Evolutionary conservation across 2,797 vertebrate genomes (phyloP), one percentile per base, ranked within the genome.

Genomic region (Sebastes vulpes): DNA sequence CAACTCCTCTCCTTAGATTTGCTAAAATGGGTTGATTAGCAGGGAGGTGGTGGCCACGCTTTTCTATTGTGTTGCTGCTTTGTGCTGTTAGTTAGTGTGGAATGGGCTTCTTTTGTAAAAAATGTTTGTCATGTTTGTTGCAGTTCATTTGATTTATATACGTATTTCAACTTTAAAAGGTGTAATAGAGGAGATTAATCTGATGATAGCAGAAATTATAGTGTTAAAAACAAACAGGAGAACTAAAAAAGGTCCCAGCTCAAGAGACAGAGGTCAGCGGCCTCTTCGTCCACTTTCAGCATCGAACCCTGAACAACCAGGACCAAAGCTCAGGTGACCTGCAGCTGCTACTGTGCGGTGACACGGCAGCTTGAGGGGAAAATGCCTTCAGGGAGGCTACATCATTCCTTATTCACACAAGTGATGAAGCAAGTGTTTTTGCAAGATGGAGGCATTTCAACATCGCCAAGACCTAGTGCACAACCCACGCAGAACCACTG

Each of bases 1-100:
- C 90, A 88, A 79, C 68, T 83, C 67, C 53, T 77, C 77, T 84
- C 70, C 21, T 61, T 72, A 81, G 81, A 74, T 86, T 81, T 86
- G 77, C 69, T 82, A 63, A 92, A 92, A 90, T 59, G 68, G 74
- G 75, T 59, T 65, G 70, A 92, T 91, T 89, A 88, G 83, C 57
- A 25, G 60, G 58, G 56, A 75, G 85, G 72, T 1, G 53, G 16
- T 7, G 59, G 64, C n/a, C 11, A 9, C 12, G 69, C 48, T 61
- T 61, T 61, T 69, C 11, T 76, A 0, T 46, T 48, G 57, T 75
- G 52, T 48, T 70, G 21, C 29, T 68, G 59, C 65, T 90, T 70
- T 52, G 60, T 63, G 70, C 56, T 72, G 60, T 72, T 35, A 12
- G 42, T 31, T 42, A 12, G 42, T 31, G 31, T 35, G 16, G 7